phyloP scores from a whole-genome alignment of 2,888 invertebrate species.

The Pseudococcus longispinus region DNA sequence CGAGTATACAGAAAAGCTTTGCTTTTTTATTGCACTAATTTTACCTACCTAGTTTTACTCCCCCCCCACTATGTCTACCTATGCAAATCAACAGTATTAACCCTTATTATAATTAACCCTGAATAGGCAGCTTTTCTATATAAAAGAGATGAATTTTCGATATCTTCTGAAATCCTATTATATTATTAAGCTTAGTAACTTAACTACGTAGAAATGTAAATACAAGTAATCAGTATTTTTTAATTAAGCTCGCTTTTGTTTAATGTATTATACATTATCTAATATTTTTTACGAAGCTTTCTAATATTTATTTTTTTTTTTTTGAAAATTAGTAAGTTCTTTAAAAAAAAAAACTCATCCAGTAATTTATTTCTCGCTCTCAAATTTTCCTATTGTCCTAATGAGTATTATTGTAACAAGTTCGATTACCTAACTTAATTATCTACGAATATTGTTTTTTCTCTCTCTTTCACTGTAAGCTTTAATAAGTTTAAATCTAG shows the following conservation, averaged over 20 bases:
- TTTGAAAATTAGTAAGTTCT: not conserved
- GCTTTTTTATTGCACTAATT: not conserved
- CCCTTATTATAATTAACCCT: not conserved
- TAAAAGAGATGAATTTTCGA: not conserved
- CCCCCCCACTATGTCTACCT: too few species aligned
- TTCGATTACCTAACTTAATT: not conserved
- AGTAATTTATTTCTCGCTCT: not conserved
- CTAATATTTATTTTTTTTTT: not conserved
- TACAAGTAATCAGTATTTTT: not conserved
- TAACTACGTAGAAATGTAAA: not conserved
- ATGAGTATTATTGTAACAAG: constrained; percentile 9
- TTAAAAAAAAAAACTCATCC: not conserved
- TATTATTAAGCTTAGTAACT: not conserved
- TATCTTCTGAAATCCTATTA: not conserved
- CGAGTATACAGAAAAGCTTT: not conserved
- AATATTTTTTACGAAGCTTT: not conserved
- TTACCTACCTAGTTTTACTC: too few species aligned
- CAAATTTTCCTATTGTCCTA: not conserved
- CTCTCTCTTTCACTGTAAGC: constrained; percentile 1
- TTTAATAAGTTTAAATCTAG: constrained; percentile 28
- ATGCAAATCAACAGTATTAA: too few species aligned
- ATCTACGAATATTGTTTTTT: not conserved
- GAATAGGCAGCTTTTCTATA: not conserved
- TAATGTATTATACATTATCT: not conserved
- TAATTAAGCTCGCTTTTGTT: not conserved